Base-by-base conservation (phyloP, 2,113 vertebrate species). In the Pogonocichla stellata region DNA sequence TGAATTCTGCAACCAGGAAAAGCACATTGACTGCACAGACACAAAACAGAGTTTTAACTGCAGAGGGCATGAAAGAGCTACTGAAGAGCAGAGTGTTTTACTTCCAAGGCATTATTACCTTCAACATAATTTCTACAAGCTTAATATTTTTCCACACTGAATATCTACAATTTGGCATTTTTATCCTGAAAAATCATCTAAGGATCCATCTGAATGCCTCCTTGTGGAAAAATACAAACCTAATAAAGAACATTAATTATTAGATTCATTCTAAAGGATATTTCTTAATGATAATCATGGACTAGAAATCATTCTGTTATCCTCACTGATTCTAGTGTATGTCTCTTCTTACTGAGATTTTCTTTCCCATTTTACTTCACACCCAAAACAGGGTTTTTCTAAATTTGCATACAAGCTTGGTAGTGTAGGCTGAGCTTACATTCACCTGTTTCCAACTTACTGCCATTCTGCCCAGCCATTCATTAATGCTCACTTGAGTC, bases 21-120 rank as follows among this genome's bases (percentile, higher is more conserved):
- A 90, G 15, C 22, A 29, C n/a, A 40, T 10, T 14, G 48, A 57
- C 28, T 94, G 75, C 71, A 80, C 29, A 93, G 47, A 13, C 47
- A 86, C 34, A 67, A 88, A 86, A 5, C 60, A 66, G 25, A 50
- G 29, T 90, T 94, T 93, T 45, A 90, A 97, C 94, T 90, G 96
- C 86, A 97, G 96, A 88, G 96, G 95, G 97, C 96, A 56, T 70
- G 58, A 96, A 93, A 95, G 92, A 95, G 93, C 95, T 79, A 54
- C 78, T 74, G 86, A 97, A 95, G 28, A 91, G 71, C 33, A 25
- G 42, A 47, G 20, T 19, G 34, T 12, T 92, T 86, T 40, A 42
- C 34, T 86, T 48, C 28, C 28, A 62, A 40, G 42, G 47, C 29
- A 10, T 15, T 60, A 45, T 15, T 90, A 60, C 45, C 85, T 26